A percentile compares a stretch with the other conserved stretches of the same genome.
Conservation (phyloP, 37 sponge, comb jelly and placozoan genomes). For the Dysidea cf. avara region DNA sequence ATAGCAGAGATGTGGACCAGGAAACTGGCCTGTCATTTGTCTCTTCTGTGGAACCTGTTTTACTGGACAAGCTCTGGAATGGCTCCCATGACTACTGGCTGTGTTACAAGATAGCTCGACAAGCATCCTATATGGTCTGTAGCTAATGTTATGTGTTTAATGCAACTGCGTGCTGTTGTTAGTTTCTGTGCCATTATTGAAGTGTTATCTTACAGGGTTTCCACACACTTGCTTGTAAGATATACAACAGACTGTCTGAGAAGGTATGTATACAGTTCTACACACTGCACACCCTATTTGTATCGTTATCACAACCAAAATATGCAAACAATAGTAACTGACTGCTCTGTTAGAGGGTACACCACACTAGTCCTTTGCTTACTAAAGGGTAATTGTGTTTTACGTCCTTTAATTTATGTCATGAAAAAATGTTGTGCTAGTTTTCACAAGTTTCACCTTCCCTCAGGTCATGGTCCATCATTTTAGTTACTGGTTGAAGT, state of each 20-base stretch:
- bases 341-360: no score
- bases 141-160: background rate
- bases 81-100: slow-evolving; percentile 29
- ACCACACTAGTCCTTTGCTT: no score
- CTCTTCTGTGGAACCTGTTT: slow-evolving; percentile 16
- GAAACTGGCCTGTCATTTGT: slow-evolving; percentile 3
- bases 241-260: slow-evolving; percentile 41
- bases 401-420: no score
- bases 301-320: no score
- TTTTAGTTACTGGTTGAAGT: slow-evolving; percentile 39
- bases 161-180: background rate
- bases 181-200: background rate
- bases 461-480: no score
- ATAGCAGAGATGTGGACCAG: slow-evolving; percentile 13
- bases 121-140: slow-evolving; percentile 58
- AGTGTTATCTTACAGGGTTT: slow-evolving; percentile 38
- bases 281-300: no score
- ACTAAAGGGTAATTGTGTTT: no score
- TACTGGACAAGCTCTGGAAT: slow-evolving; percentile 31
- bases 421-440: no score
- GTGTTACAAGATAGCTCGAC: slow-evolving; percentile 59
- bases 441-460: no score
- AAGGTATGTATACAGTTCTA: no score
- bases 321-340: no score
- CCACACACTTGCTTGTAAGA: slow-evolving; percentile 40